Percentiles rank a stretch among this genome's conserved stretches.
Conservation (phyloP, 1,140 invertebrate genomes). For the Bombus huntii region DNA sequence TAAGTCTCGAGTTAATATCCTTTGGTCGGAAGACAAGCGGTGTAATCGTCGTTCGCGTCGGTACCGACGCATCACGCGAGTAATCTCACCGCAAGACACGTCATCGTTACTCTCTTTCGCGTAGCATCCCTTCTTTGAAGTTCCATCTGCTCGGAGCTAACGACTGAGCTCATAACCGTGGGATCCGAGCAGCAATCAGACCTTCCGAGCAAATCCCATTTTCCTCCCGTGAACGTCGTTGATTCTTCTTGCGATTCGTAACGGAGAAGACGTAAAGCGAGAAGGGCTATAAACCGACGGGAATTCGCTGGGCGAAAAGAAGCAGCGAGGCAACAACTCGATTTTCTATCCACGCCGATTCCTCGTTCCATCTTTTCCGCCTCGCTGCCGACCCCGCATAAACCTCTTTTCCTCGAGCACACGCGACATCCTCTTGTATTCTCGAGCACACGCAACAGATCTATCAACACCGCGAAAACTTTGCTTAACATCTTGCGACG, state of each 20-base stretch:
- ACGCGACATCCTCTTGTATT: conserved; percentile 14
- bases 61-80: background rate
- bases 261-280: background rate
- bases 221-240: background rate
- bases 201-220: conserved; percentile 19
- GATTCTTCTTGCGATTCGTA: conserved; percentile 1
- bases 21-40: background rate
- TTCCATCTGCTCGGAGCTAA: background rate
- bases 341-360: conserved; percentile 47
- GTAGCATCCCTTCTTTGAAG: conserved; percentile 1
- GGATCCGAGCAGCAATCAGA: conserved; percentile 21
- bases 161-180: conserved; percentile 4
- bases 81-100: background rate
- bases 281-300: background rate
- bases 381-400: background rate
- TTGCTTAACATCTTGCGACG: conserved; percentile 30
- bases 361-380: conserved; percentile 9
- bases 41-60: background rate
- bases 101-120: conserved; percentile 23
- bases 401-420: background rate
- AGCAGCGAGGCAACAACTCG: conserved; percentile 9
- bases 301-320: background rate
- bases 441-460: conserved; percentile 26
- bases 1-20: conserved; percentile 12
- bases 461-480: conserved; percentile 43